A percentile compares a stretch with the other conserved stretches of the same genome.
These are phyloP conservation scores for Anniella stebbinsi DNA, from an alignment of 2,797 vertebrate genomes.

Conservation along the genomic window DNA sequence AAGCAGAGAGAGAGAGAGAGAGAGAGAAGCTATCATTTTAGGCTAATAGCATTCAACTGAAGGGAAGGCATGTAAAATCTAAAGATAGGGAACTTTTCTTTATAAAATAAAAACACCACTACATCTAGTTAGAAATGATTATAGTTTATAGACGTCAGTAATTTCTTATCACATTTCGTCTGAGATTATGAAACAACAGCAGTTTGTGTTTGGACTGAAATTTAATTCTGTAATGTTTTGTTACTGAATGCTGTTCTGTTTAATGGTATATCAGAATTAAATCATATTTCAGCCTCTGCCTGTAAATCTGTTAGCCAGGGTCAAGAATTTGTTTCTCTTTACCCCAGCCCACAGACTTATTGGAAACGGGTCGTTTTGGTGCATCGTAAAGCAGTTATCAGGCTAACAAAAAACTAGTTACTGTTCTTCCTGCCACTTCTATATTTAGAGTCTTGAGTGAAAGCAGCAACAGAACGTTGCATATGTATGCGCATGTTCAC, in stretches of 20 bases:
- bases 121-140: conserved; percentile 1
- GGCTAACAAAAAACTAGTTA: background rate
- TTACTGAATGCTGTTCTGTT: background rate
- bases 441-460: conserved; percentile 1
- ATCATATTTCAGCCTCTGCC: background rate
- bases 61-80: background rate
- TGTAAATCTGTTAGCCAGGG: background rate
- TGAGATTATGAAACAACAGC: conserved; percentile 12
- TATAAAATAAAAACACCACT: conserved; percentile 3
- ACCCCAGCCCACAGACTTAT: background rate
- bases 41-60: background rate
- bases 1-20: background rate
- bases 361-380: conserved; percentile 13
- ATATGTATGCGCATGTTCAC: background rate
- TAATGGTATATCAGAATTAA: background rate
- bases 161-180: conserved; percentile 20
- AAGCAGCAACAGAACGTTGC: background rate
- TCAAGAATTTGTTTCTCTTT: conserved; percentile 5
- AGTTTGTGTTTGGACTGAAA: background rate
- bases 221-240: background rate
- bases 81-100: background rate
- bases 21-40: background rate
- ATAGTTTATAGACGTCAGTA: background rate
- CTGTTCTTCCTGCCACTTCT: background rate
- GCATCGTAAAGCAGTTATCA: background rate